Percentiles rank a stretch among this genome's conserved stretches.
Evolutionary conservation across 1,140 invertebrate genomes (phyloP).

Genomic region (Coboldia fuscipes): DNA sequence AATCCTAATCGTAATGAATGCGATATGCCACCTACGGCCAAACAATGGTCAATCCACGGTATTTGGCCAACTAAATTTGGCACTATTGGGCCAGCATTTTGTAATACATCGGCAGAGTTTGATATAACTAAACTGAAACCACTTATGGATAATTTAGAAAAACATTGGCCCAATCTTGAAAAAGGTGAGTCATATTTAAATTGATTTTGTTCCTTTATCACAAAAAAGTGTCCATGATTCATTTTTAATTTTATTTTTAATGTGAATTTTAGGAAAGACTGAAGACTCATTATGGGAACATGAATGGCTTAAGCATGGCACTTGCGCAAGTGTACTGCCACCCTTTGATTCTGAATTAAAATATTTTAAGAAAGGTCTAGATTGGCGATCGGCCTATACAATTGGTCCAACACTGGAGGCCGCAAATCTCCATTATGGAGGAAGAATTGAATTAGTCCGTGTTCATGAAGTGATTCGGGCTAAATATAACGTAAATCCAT

Average conservation of each 20-base stretch:
- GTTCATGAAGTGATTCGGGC: conserved; percentile 33
- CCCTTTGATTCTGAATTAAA: conserved; percentile 39
- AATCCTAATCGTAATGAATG: conserved; percentile 32
- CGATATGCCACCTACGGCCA: conserved; percentile 29
- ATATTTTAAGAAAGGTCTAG: conserved; percentile 46
- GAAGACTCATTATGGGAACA: conserved; percentile 50
- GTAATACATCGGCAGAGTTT: conserved; percentile 42
- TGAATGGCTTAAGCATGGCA: conserved; percentile 71
- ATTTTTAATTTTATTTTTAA: conserved; percentile 1
- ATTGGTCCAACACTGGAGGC: conserved; percentile 34
- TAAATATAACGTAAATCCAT: conserved; percentile 30
- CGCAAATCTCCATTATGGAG: conserved; percentile 37
- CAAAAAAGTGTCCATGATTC: no score
- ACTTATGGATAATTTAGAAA: conserved; percentile 33
- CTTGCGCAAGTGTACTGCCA: conserved; percentile 43
- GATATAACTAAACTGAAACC: conserved; percentile 30
- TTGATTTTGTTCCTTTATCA: no score
- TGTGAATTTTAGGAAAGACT: conserved; percentile 19
- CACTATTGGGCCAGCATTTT: conserved; percentile 40
- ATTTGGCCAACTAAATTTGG: conserved; percentile 56
- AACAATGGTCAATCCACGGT: conserved; percentile 59
- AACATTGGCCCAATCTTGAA: conserved; percentile 54
- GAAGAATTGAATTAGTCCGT: conserved; percentile 27
- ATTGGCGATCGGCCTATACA: conserved; percentile 35
- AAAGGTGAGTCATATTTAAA: conserved; percentile 15